Base-by-base conservation (phyloP, 2,888 invertebrate species). In the Brachyptera putata region DNA sequence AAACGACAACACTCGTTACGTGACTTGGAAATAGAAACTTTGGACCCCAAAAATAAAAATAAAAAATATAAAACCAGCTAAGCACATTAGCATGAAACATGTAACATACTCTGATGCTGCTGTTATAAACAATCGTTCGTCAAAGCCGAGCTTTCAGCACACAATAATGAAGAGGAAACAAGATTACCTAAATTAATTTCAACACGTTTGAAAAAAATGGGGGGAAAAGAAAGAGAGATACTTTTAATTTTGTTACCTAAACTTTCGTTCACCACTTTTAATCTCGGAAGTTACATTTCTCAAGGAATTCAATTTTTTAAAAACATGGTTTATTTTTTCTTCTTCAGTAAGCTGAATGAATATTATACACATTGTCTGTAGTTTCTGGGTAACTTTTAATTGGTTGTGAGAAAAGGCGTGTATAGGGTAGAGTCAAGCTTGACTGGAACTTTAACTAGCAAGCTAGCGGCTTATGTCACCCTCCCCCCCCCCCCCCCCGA, bases 371-470 rank as follows among this genome's bases (percentile, higher is more conserved):
- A 37, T 37, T 37, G 39, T 37, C 39, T 37, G 4, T 16, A 3
- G 39, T 37, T 37, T 37, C 39, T 37, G 50, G 50, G 50, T 57
- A 61, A 61, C 37, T 61, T 61, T 61, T 61, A 61, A 61, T 61
- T 61, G 61, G 61, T 39, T 48, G 56, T 14, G 13, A 39, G 30
- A 21, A 36, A 34, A 53, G 5, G 49, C 24, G 18, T 16, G 37
- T 25, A 18, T 5, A 18, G n/a, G n/a, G n/a, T n/a, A n/a, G n/a
- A n/a, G n/a, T n/a, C n/a, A n/a, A n/a, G n/a, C n/a, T n/a, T n/a
- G n/a, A n/a, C n/a, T n/a, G n/a, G n/a, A n/a, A n/a, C n/a, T n/a
- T n/a, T n/a, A n/a, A n/a, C n/a, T n/a, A 7, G 25, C 56, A 13
- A 39, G 22, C 37, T 5, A 16, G 56, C 16, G 56, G 22, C 56